Base-by-base conservation (phyloP, 1,140 invertebrate species). In the Stratiolaelaps scimitus region DNA sequence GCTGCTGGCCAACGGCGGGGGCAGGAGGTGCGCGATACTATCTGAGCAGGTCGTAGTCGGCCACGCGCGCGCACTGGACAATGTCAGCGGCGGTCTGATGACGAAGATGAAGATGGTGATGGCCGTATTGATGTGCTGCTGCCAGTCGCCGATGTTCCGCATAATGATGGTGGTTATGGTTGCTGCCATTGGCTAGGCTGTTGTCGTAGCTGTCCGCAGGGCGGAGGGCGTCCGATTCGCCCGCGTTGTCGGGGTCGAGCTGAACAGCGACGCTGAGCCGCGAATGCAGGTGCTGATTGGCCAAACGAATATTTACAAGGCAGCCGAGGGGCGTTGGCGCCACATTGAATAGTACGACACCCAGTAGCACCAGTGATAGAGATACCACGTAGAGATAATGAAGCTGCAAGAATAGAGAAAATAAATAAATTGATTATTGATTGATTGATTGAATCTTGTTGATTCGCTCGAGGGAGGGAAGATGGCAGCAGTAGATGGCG, bases 351-450 rank as follows among this genome's bases (percentile, higher is more conserved):
- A 87, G 79, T 66, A 86, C 82, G 66, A 88, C 82, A 20, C 87
- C 87, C 15, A 81, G 80, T 76, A 88, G 83, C 43, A 87, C 84
- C 67, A 87, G 76, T 17, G 82, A 73, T 72, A 86, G 88, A 1
- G 86, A 86, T 47, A 88, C 73, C 74, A 88, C 85, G 75, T 89
- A 89, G 67, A 90, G 75, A 7, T 81, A 81, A 72, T 88, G 85
- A 75, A 88, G 88, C 86, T 89, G 64, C 68, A 67, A 72, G 70
- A 73, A 69, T 67, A 65, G 45, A 48, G 64, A 69, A 53, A 69
- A 43, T 66, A 40, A 40, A 40, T 40, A 40, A 40, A 40, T 40
- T 40, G 10, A 10, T 40, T n/a, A n/a, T n/a, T n/a, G n/a, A n/a
- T n/a, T n/a, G n/a, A n/a, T n/a, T n/a, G n/a, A n/a, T n/a, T n/a